Base-by-base conservation (phyloP, 2,888 invertebrate species). In the Seira ritae region DNA sequence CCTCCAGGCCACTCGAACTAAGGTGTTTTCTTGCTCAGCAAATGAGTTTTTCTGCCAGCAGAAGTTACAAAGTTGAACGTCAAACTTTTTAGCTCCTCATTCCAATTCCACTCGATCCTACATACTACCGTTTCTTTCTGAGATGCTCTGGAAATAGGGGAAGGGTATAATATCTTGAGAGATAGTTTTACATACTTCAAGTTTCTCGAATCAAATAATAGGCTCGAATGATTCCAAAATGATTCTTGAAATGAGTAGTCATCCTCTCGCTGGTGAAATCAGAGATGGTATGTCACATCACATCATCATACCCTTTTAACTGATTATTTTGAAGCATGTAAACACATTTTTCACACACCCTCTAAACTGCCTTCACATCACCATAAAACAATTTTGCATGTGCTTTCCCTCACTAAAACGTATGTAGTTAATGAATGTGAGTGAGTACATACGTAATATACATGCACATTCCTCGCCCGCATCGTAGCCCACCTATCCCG, bases 1-100 rank as follows among this genome's bases (percentile, higher is more conserved):
- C 74, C 80, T 80, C 20, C 69, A 70, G 65, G 80, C 74, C 74
- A 65, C 68, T 55, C 55, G 50, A 62, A 20, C 10, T 8, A 62
- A 62, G 62, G 62, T 62, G 62, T 8, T 3, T 20, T 62, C 50
- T n/a, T 50, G 2, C 50, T 8, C 50, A 12, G 50, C 15, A 50
- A 50, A 50, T n/a, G 50, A 50, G 50, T 12, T 12, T n/a, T 50
- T 15, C 2, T 12, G 50, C 50, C 15, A n/a, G 50, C 15, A 50
- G 12, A 50, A 50, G 15, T 50, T 50, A 8, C 31, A 31, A 31
- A 31, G 31, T 31, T 31, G 31, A 31, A 31, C 17, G 50, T n/a
- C 50, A 50, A n/a, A 50, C 3, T 15, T 50, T 50, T 12, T 50
- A n/a, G 50, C 3, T 50, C 31, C 31, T 8, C 31, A 31, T 15